phyloP scores from a whole-genome alignment of 2,888 invertebrate species.

The Hyppa rectilinea region DNA sequence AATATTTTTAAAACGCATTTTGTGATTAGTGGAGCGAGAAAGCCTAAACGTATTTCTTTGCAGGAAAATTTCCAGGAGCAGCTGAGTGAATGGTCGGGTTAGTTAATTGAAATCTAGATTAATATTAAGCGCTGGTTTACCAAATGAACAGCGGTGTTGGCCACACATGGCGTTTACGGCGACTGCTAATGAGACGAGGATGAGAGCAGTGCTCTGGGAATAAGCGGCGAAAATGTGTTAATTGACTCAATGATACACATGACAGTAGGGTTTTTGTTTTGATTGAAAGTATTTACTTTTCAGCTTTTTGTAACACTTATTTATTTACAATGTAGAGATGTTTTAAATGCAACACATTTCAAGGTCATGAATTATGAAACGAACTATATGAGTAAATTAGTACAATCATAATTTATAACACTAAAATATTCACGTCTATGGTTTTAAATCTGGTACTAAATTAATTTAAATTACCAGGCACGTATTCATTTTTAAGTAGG shows the following conservation, averaged over 20 bases:
- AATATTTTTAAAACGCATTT: not conserved
- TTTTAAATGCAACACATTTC: not conserved
- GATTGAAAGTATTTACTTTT: not conserved
- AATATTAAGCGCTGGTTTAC: conserved; percentile 53
- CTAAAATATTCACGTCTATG: no score
- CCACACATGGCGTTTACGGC: conserved; percentile 58
- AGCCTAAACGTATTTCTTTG: not conserved
- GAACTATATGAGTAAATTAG: not conserved
- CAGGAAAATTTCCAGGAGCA: conserved; percentile 1
- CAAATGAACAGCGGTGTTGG: conserved; percentile 50
- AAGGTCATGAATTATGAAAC: not conserved
- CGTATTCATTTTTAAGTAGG: no score
- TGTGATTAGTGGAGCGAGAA: not conserved
- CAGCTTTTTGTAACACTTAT: not conserved
- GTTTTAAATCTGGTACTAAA: not conserved
- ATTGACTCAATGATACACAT: conserved; percentile 30
- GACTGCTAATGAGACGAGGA: conserved; percentile 50
- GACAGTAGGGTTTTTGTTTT: conserved; percentile 5
- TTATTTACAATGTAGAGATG: not conserved
- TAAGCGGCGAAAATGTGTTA: conserved; percentile 55
- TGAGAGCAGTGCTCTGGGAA: conserved; percentile 39
- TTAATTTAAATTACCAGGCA: no score
- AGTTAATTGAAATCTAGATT: conserved; percentile 50
- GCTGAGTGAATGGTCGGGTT: not conserved
- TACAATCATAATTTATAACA: not conserved